Evolutionary conservation across 2,888 invertebrate genomes (phyloP), one percentile per base, ranked within the genome.

Genomic region (Bugula neritina): DNA sequence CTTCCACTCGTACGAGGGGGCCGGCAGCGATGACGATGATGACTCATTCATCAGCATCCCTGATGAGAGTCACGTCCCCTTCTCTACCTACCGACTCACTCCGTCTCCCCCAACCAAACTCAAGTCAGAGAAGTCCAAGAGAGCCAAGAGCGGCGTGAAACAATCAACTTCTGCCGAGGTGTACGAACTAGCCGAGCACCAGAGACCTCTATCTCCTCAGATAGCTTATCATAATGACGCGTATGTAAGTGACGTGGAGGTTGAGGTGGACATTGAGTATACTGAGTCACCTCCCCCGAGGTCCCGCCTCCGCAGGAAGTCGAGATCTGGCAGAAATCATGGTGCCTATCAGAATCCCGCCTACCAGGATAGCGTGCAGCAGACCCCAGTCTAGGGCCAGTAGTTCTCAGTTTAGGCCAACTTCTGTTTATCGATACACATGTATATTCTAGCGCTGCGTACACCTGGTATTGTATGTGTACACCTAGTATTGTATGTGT

Each of bases 31-130:
- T 3, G 63, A 63, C 27, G 63, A 31, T 25, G 27, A 63, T 63
- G 63, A 27, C 27, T 63, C 63, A 63, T 63, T 63, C 34, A 63
- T 63, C 27, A 63, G 63, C n/a, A 63, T 63, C 2, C 63, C 63
- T n/a, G 63, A 63, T 63, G 63, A 63, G 27, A 63, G 63, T n/a
- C 63, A 63, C 34, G 31, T 31, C 29, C 63, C 63, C 17, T 63
- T 63, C n/a, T 5, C 2, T 31, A 21, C 27, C 27, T 63, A 63
- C 63, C 17, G 25, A 13, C 17, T 5, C 63, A 63, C 5, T 31
- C 27, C 43, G 17, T 17, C 63, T 13, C 63, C 63, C 5, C 29
- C 63, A 25, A 3, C 21, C 13, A 63, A 31, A 31, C 29, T 5
- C 31, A 25, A 43, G 17, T 10, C 5, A 43, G 43, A 21, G 21